phyloP scores from a whole-genome alignment of 2,888 invertebrate genomes.

The Lacanobia oleracea region DNA sequence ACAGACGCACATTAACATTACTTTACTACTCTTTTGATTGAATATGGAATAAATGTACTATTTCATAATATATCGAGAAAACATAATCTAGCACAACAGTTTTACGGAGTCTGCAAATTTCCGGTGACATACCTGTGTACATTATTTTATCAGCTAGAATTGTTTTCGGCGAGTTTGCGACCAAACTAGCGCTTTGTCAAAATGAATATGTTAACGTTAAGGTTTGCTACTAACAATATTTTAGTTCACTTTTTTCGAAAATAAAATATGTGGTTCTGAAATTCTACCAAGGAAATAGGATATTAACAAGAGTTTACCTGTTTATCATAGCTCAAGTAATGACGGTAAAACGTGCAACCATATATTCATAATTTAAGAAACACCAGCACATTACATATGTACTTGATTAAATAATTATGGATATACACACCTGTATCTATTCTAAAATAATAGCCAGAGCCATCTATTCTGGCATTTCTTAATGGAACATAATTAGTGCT shows the following conservation, averaged over 20 bases:
- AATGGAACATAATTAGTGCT: constrained; percentile 44
- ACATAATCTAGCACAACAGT: too few relatives aligned
- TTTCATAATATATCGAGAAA: too few relatives aligned
- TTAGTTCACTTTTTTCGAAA: not conserved
- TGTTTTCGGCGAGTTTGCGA: not conserved
- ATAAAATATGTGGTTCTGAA: not conserved
- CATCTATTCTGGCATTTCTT: constrained; percentile 39
- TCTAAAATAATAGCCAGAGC: constrained; percentile 8
- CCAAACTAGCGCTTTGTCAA: not conserved
- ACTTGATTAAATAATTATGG: not conserved
- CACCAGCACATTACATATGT: not conserved
- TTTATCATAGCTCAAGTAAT: not conserved
- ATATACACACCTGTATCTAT: not conserved
- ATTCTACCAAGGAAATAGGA: not conserved
- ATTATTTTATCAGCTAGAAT: not conserved
- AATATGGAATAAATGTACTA: not conserved
- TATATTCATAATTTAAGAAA: not conserved
- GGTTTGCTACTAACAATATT: not conserved
- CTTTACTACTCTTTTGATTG: not conserved
- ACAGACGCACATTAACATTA: too few relatives aligned
- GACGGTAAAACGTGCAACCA: not conserved
- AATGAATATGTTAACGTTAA: not conserved
- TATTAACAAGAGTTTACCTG: not conserved
- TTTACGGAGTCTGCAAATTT: too few relatives aligned
- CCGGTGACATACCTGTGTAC: too few relatives aligned